Base-by-base conservation (phyloP, 2,888 invertebrate genomes). In the Argynnis bischoffii region DNA sequence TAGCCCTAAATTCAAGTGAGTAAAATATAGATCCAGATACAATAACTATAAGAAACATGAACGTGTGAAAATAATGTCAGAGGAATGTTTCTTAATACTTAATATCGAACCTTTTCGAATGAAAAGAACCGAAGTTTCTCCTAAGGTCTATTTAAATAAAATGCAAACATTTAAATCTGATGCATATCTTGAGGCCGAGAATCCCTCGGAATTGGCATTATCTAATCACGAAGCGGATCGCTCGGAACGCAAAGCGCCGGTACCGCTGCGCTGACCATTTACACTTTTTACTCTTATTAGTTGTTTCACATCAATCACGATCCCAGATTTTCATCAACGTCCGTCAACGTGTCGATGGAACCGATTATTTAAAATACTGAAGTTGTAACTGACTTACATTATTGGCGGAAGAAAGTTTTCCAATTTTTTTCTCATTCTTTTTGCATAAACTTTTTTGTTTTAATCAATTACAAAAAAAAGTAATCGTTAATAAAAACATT, bases 161-260 rank as follows among this genome's bases (percentile, higher is more conserved):
- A 59, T 48, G 41, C 13, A 57, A 67, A 51, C 65, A 60, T 65
- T 64, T 50, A 63, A 63, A 67, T 59, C 18, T n/a, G 66, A 67
- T 70, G 63, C 54, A 53, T 67, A 66, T 67, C 67, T 41, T 46
- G 63, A 67, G 35, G 66, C 67, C 51, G 64, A 67, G 71, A 73
- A 69, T 74, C 63, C 64, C 64, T 70, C 70, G 64, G 71, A 76
- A 75, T 74, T 73, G 75, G 73, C 74, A 70, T 74, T 74, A 75
- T 74, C 73, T 74, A 74, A 76, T 76, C 74, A 71, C 55, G 53
- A 64, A 63, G 55, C 64, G 65, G 55, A 70, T 69, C 74, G 54
- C 60, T 63, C 63, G 68, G 72, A 74, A 69, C 66, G 70, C 70
- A 55, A 61, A 61, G 66, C 60, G 66, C 68, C 63, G 56, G 55